Percentiles rank a stretch among this genome's conserved stretches.
Evolutionary conservation across 2,797 vertebrate genomes (phyloP).

Genomic region (Macropus fuliginosus): DNA sequence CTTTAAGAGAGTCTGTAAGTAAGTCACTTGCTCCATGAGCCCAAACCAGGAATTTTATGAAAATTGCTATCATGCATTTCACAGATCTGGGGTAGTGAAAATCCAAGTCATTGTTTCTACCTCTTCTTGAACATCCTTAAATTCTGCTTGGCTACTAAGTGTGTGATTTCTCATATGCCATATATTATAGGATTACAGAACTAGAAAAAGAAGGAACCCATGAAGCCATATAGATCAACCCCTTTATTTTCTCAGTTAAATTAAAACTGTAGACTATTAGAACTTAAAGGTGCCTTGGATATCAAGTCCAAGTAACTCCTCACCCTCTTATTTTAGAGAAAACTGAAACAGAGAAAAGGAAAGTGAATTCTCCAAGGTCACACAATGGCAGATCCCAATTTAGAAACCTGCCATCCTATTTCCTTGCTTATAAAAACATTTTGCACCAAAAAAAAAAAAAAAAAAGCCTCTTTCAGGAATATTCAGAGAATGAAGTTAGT

Average conservation of each 20-base stretch:
- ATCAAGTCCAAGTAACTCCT: background rate
- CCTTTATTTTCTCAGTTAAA: background rate
- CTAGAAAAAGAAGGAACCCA: background rate
- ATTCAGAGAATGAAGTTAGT: background rate
- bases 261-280: background rate
- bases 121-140: background rate
- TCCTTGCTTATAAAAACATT: background rate
- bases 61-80: background rate
- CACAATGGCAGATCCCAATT: background rate
- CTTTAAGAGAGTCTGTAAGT: background rate
- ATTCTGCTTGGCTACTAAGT: background rate
- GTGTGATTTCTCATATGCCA: background rate
- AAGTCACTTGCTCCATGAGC: background rate
- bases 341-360: background rate
- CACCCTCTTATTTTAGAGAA: background rate
- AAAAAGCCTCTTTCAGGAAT: background rate
- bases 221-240: background rate
- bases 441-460: background rate
- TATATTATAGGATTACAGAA: background rate
- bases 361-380: background rate
- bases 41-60: constrained; percentile 2
- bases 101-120: background rate
- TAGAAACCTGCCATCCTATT: background rate
- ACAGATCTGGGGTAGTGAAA: background rate
- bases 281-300: background rate